Base-by-base conservation (phyloP, 2,113 vertebrate species). In the Strix aluco region DNA sequence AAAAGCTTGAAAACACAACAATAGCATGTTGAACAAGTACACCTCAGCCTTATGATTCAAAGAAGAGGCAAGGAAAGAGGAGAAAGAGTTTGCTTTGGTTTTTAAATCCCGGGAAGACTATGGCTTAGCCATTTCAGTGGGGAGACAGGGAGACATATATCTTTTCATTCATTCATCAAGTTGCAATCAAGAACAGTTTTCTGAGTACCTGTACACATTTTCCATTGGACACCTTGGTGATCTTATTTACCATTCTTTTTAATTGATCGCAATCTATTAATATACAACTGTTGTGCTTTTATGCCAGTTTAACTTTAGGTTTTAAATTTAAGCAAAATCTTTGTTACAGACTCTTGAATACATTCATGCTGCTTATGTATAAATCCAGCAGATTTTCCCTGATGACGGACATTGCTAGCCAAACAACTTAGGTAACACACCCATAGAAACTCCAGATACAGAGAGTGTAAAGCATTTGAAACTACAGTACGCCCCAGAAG, bases 1-100 rank as follows among this genome's bases (percentile, higher is more conserved):
- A 86, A n/a, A 59, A 86, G 59, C 52, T 72, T 87, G 65, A 63
- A 87, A 96, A 74, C n/a, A 38, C 34, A 62, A 26, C 38, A 57
- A 3, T 40, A 67, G 74, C 7, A 6, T 18, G 6, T 29, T 47
- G 32, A 42, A 73, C 23, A 89, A 89, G 70, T 66, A 81, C 78
- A 74, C 21, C 5, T 81, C 32, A 69, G 40, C 55, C 17, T 62
- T 84, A 25, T 7, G 8, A 87, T 55, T 77, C 46, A 83, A 86
- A 92, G 36, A 34, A 73, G 42, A 73, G 49, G 12, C 34, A 81
- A 86, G 30, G 30, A 11, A 79, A 70, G 42, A 75, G 25, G 40
- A 15, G 59, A 20, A 16, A 66, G 20, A 34, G 4, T 58, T 92
- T 71, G 11, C 34, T 74, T 73, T 3, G 23, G 72, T 63, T 94